Percentiles rank a stretch among this genome's conserved stretches.
Conservation (phyloP, 2,113 vertebrate genomes). For the Lethenteron reissneri region DNA sequence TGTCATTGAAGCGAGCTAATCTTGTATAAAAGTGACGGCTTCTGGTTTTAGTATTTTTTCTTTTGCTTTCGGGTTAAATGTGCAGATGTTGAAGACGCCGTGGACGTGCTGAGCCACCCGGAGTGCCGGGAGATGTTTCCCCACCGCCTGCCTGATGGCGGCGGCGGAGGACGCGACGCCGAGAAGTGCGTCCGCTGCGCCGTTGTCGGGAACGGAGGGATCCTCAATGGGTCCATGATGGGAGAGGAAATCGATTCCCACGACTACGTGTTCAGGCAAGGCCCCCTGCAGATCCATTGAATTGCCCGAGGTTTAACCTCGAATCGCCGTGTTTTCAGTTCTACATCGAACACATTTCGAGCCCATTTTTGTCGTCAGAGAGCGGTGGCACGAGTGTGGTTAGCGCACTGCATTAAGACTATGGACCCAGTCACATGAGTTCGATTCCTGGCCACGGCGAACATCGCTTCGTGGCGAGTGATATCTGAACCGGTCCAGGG, state of each 20-base stretch:
- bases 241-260: slow-evolving; percentile 56
- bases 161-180: too few relatives aligned
- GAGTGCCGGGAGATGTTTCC: slow-evolving; percentile 31
- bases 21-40: neutral
- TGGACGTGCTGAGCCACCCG: slow-evolving; percentile 30
- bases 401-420: too few relatives aligned
- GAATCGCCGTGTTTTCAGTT: too few relatives aligned
- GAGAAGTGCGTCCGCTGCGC: slow-evolving; percentile 40
- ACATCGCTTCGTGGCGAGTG: too few relatives aligned
- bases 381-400: too few relatives aligned
- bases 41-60: neutral
- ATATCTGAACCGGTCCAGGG: too few relatives aligned
- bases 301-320: too few relatives aligned
- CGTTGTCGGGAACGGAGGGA: slow-evolving; percentile 45
- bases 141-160: neutral
- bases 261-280: slow-evolving; percentile 54
- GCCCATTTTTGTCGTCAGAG: too few relatives aligned
- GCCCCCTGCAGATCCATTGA: neutral
- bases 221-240: slow-evolving; percentile 42
- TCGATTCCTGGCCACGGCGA: too few relatives aligned
- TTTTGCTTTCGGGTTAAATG: slow-evolving; percentile 6
- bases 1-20: neutral
- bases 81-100: slow-evolving; percentile 34
- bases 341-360: too few relatives aligned
- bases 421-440: too few relatives aligned